A percentile compares a stretch with the other conserved stretches of the same genome.
These are phyloP conservation scores for Eilema griseolum DNA, from an alignment of 2,888 invertebrate species.

Conservation along the genomic window DNA sequence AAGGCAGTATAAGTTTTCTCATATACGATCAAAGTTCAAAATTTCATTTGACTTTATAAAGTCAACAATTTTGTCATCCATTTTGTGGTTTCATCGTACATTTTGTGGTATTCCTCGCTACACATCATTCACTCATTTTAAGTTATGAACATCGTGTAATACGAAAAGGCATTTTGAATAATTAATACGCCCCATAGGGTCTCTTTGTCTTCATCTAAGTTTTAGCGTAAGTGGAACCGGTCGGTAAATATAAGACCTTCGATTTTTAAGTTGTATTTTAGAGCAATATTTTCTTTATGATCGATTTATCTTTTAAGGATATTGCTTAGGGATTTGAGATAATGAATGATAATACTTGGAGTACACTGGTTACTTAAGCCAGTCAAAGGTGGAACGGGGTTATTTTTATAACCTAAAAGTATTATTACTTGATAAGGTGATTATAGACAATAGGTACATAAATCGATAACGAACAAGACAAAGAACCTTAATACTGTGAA, in stretches of 20 bases:
- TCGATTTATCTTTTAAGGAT: conserved; percentile 53
- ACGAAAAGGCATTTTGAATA: conserved; percentile 71
- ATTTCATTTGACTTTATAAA: conserved; percentile 16
- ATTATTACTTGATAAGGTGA: neutral
- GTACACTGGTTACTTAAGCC: neutral
- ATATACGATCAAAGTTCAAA: conserved; percentile 24
- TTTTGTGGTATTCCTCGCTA: conserved; percentile 22
- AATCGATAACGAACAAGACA: neutral
- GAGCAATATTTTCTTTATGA: conserved; percentile 57
- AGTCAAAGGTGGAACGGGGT: neutral
- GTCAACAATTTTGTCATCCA: conserved; percentile 11
- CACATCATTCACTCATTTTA: conserved; percentile 63
- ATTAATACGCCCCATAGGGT: conserved; percentile 70
- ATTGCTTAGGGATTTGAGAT: conserved; percentile 25
- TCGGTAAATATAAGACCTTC: conserved; percentile 42
- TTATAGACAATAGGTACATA: neutral
- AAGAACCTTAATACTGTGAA: neutral
- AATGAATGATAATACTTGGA: conserved; percentile 19
- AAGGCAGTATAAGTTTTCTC: conserved; percentile 5
- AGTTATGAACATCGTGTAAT: conserved; percentile 56
- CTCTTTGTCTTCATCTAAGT: conserved; percentile 63
- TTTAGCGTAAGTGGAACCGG: conserved; percentile 61
- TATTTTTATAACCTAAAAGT: neutral
- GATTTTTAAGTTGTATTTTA: conserved; percentile 65
- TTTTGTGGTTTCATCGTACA: neutral